Percentiles rank a stretch among this genome's conserved stretches.
phyloP scores from a whole-genome alignment of 2,797 vertebrate genomes.

The Gymnodraco acuticeps region DNA sequence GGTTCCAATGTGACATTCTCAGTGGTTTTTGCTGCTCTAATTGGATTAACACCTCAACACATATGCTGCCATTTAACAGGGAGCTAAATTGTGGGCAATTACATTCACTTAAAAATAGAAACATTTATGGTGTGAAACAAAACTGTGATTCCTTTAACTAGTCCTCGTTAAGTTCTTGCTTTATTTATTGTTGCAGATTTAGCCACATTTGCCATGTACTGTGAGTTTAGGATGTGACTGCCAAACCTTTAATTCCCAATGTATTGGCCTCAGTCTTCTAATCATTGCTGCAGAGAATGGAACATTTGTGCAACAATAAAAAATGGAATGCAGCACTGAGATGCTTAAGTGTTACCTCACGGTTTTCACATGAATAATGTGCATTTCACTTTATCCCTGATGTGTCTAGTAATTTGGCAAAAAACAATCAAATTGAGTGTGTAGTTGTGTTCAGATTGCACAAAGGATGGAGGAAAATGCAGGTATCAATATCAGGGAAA shows the following conservation, averaged over 20 bases:
- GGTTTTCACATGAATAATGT: slow-evolving; percentile 21
- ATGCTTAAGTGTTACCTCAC: slow-evolving; percentile 22
- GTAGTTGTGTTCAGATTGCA: neutral
- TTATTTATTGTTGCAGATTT: slow-evolving; percentile 61
- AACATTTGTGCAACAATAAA: slow-evolving; percentile 49
- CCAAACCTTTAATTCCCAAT: slow-evolving; percentile 66
- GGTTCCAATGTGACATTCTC: slow-evolving; percentile 46
- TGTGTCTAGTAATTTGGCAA: neutral
- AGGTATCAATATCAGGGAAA: neutral
- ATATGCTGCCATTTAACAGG: slow-evolving; percentile 56
- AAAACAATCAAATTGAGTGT: neutral
- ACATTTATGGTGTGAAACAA: slow-evolving; percentile 58
- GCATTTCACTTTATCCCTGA: slow-evolving; percentile 7
- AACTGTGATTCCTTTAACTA: slow-evolving; percentile 52
- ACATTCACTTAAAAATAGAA: slow-evolving; percentile 57
- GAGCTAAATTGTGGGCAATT: slow-evolving; percentile 46
- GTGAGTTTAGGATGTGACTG: slow-evolving; percentile 43
- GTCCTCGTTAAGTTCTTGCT: slow-evolving; percentile 59
- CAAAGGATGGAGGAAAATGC: neutral
- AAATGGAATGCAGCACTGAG: slow-evolving; percentile 33
- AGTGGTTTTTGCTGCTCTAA: slow-evolving; percentile 44
- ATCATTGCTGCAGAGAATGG: slow-evolving; percentile 50
- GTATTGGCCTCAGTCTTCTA: slow-evolving; percentile 57
- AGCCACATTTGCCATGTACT: slow-evolving; percentile 48
- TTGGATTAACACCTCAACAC: slow-evolving; percentile 51